phyloP scores from a whole-genome alignment of 2,797 vertebrate genomes.

The Alauda arvensis region DNA sequence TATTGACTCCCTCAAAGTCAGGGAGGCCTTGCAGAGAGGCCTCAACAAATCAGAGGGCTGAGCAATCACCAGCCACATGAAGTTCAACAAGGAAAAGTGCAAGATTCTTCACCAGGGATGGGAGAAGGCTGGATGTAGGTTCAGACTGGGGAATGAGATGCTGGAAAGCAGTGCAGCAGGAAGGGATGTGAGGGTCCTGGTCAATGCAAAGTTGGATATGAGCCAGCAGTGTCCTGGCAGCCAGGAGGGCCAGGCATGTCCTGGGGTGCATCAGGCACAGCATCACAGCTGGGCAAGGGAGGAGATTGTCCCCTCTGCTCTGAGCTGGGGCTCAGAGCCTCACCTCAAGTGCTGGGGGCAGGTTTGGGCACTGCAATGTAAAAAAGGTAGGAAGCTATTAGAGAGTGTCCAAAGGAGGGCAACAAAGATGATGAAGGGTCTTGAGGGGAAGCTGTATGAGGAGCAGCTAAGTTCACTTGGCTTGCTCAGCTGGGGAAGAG shows the following conservation, averaged over 20 bases:
- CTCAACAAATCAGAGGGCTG: background rate
- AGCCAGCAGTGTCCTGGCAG: background rate
- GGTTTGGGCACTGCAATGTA: rapidly evolving
- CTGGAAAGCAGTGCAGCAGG: rapidly evolving
- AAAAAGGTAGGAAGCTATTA: rapidly evolving
- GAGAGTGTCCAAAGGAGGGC: background rate
- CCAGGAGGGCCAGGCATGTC: rapidly evolving
- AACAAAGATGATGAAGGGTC: background rate
- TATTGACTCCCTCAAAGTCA: background rate
- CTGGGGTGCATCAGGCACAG: background rate
- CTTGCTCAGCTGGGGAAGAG: background rate
- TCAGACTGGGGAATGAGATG: background rate
- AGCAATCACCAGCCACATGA: background rate
- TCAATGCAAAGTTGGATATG: rapidly evolving
- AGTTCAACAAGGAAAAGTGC: rapidly evolving
- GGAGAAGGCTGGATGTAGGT: rapidly evolving
- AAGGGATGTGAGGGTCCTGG: rapidly evolving
- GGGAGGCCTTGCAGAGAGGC: background rate
- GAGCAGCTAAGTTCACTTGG: background rate
- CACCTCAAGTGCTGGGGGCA: rapidly evolving
- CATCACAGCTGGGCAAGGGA: rapidly evolving
- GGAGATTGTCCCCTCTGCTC: background rate
- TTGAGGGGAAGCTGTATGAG: rapidly evolving
- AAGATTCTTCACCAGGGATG: background rate
- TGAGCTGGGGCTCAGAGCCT: rapidly evolving